A percentile compares a stretch with the other conserved stretches of the same genome.
Conservation (phyloP, 53 echinoderm and acorn worm species). For the Crossaster papposus region DNA sequence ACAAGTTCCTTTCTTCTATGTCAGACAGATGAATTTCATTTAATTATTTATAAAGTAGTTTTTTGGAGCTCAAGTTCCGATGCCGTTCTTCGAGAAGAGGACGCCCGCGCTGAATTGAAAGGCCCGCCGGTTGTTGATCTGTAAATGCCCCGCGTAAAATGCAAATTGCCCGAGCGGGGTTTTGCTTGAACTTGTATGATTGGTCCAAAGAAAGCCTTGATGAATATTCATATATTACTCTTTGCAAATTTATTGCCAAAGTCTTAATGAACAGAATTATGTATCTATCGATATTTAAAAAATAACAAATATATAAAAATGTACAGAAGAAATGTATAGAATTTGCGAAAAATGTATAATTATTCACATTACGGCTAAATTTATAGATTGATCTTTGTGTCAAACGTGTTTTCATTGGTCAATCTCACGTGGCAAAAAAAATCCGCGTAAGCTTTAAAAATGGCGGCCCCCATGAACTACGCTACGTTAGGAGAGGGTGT, state of each 20-base stretch:
- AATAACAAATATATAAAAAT: too few relatives aligned
- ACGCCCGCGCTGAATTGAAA: neutral
- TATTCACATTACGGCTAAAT: neutral
- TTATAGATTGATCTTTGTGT: slow-evolving; percentile 16
- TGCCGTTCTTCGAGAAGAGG: neutral
- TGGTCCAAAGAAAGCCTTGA: slow-evolving; percentile 39
- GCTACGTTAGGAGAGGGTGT: too few relatives aligned
- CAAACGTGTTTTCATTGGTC: slow-evolving; percentile 23
- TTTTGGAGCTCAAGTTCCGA: neutral
- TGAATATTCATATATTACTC: slow-evolving; percentile 36
- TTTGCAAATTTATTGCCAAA: too few relatives aligned
- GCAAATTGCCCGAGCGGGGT: slow-evolving; percentile 32
- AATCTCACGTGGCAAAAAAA: neutral
- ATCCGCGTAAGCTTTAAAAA: slow-evolving; percentile 45
- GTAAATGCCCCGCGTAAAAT: slow-evolving; percentile 65
- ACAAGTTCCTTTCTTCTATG: neutral
- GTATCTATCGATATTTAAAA: too few relatives aligned
- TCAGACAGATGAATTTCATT: neutral
- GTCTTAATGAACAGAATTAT: too few relatives aligned
- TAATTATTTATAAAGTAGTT: neutral
- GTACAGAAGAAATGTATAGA: too few relatives aligned
- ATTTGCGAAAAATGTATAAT: neutral
- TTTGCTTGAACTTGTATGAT: slow-evolving; percentile 10
- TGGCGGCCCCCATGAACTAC: slow-evolving; percentile 31
- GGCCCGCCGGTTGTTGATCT: neutral